phyloP scores from a whole-genome alignment of 2,113 vertebrate species.

The Sphyrna mokarran region DNA sequence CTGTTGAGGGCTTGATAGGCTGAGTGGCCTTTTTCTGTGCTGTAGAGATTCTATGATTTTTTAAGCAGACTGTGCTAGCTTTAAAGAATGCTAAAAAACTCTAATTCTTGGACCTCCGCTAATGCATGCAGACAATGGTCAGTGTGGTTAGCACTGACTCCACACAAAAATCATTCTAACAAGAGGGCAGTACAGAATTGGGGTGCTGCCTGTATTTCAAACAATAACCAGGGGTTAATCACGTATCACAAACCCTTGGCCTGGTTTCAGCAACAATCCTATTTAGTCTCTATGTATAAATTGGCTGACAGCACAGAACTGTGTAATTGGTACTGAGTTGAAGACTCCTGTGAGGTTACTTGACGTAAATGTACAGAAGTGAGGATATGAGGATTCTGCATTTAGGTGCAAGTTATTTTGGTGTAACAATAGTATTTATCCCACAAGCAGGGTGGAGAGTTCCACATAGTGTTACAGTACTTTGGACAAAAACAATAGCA shows the following conservation, averaged over 20 bases:
- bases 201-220: not conserved
- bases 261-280: not conserved
- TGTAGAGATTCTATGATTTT: not conserved
- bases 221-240: not conserved
- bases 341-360: constrained; percentile 14
- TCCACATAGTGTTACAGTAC: not conserved
- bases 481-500: constrained; percentile 1
- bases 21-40: too few species aligned
- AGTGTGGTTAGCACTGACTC: not conserved
- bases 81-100: not conserved
- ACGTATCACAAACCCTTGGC: not conserved
- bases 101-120: not conserved
- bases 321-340: not conserved
- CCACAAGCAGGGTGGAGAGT: not conserved
- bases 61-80: not conserved
- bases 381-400: constrained; percentile 19
- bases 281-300: not conserved
- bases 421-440: not conserved
- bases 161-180: not conserved
- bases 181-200: not conserved
- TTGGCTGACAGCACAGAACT: not conserved
- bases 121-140: not conserved
- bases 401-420: constrained; percentile 29
- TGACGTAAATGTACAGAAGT: constrained; percentile 6
- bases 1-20: too few species aligned